These are phyloP conservation scores for Tachyglossus aculeatus DNA, from an alignment of 2,797 vertebrate species.

Conservation along the genomic window DNA sequence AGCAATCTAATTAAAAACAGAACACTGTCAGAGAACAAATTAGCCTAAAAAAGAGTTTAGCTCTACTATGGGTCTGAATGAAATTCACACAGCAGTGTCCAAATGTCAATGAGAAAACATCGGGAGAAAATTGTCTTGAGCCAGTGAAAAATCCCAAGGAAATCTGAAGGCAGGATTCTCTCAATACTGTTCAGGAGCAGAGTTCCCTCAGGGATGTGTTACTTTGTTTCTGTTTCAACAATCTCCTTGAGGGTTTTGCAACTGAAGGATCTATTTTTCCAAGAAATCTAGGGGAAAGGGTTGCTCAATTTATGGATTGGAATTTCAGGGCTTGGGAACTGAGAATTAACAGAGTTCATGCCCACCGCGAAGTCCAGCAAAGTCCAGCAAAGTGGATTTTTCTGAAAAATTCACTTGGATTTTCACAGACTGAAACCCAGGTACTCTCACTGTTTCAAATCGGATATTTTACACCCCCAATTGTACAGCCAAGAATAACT, in stretches of 20 bases:
- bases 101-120: conserved; percentile 29
- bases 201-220: neutral
- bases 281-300: conserved; percentile 11
- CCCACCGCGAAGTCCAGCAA: conserved; percentile 18
- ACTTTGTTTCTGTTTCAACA: conserved; percentile 4
- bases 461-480: conserved; percentile 13
- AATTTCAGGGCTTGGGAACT: too few species aligned
- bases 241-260: neutral
- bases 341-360: neutral
- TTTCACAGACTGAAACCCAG: conserved; percentile 9
- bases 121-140: neutral
- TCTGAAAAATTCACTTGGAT: neutral
- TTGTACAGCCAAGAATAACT: neutral
- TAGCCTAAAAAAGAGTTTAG: neutral
- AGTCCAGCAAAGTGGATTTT: neutral
- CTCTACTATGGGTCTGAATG: neutral
- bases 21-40: neutral
- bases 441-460: conserved; percentile 6
- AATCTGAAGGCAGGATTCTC: neutral
- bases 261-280: neutral
- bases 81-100: conserved; percentile 14
- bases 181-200: neutral
- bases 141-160: neutral
- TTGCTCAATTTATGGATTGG: conserved; percentile 1
- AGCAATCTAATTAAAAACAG: neutral